These are phyloP conservation scores for Symphodus melops DNA, from an alignment of 2,113 vertebrate species.

Conservation along the genomic window DNA sequence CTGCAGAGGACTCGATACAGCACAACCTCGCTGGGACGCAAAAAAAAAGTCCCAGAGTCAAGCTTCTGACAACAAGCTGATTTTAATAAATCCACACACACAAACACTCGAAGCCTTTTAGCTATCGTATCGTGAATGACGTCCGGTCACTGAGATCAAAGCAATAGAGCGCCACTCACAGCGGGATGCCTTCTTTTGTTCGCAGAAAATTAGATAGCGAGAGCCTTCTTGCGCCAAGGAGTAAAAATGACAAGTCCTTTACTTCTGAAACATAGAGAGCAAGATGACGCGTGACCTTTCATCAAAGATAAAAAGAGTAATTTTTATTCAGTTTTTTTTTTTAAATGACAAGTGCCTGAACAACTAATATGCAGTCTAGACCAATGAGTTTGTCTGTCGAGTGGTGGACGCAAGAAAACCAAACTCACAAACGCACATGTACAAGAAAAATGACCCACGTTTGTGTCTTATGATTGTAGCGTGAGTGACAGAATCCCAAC, in stretches of 20 bases:
- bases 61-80: slow-evolving; percentile 85
- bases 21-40: slow-evolving; percentile 79
- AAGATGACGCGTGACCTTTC: slow-evolving; percentile 17
- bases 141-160: slow-evolving; percentile 39
- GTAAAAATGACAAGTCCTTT: slow-evolving; percentile 9
- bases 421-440: slow-evolving; percentile 4
- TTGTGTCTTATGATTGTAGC: slow-evolving; percentile 41
- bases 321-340: slow-evolving; percentile 24
- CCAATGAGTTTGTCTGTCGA: slow-evolving; percentile 51
- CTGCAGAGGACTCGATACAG: slow-evolving; percentile 85
- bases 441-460: slow-evolving; percentile 6
- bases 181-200: slow-evolving; percentile 27
- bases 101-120: slow-evolving; percentile 46
- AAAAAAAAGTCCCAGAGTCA: slow-evolving; percentile 88
- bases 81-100: not conserved
- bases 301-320: slow-evolving; percentile 10
- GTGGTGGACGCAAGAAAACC: slow-evolving; percentile 47
- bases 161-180: slow-evolving; percentile 59
- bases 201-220: not conserved
- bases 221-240: slow-evolving; percentile 18
- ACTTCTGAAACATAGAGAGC: slow-evolving; percentile 11
- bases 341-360: slow-evolving; percentile 77
- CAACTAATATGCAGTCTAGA: slow-evolving; percentile 71
- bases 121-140: slow-evolving; percentile 7
- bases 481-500: not conserved